These are phyloP conservation scores for Leptobrachium leishanense DNA, from an alignment of 2,113 vertebrate species.

Conservation along the genomic window DNA sequence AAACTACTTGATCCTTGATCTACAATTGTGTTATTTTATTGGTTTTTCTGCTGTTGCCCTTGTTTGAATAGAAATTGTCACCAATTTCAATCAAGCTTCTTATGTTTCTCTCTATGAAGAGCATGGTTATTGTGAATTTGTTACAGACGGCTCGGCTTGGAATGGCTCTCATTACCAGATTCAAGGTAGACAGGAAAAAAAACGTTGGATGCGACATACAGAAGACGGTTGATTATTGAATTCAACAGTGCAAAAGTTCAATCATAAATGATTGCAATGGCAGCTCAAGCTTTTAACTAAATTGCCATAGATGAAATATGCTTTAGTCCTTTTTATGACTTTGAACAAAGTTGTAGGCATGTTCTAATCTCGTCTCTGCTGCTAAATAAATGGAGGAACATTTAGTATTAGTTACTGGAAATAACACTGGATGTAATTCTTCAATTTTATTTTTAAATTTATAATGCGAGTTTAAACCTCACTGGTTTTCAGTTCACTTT, in stretches of 20 bases:
- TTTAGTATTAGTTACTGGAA: background rate
- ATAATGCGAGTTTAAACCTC: too few relatives aligned
- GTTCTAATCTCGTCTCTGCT: background rate
- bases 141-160: background rate
- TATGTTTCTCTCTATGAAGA: background rate
- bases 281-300: conserved; percentile 17
- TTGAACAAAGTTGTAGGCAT: conserved; percentile 12
- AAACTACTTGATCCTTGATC: too few relatives aligned
- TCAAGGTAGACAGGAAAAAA: background rate
- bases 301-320: background rate
- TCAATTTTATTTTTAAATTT: too few relatives aligned
- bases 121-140: background rate
- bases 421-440: too few relatives aligned
- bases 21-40: background rate
- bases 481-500: too few relatives aligned
- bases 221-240: background rate
- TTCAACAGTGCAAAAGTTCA: background rate
- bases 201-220: background rate
- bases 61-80: background rate
- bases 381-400: background rate
- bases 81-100: too few relatives aligned
- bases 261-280: conserved; percentile 19
- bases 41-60: background rate
- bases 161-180: background rate
- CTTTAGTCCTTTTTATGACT: conserved; percentile 15